These are phyloP conservation scores for Calidris pygmaea DNA, from an alignment of 2,113 vertebrate species.

Conservation along the genomic window DNA sequence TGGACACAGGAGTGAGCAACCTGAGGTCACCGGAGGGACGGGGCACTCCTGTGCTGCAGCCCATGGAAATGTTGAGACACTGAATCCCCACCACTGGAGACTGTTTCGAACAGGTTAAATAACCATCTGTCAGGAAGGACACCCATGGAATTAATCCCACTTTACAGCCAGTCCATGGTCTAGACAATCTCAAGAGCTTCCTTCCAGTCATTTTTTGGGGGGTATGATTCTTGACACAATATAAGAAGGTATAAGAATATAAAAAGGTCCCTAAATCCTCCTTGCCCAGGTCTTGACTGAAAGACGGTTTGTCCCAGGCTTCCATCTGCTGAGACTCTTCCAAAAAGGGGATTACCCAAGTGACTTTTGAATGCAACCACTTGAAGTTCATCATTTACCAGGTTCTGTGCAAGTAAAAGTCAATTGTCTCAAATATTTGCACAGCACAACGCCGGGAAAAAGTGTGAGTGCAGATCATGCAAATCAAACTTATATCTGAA, in stretches of 20 bases:
- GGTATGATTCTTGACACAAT: background rate
- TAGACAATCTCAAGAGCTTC: background rate
- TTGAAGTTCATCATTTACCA: background rate
- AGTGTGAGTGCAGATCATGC: background rate
- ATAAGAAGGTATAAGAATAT: background rate
- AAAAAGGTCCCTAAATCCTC: background rate
- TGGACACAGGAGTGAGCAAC: background rate
- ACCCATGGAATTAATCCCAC: background rate
- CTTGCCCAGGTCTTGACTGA: background rate
- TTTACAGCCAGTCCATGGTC: background rate
- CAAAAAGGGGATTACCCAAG: background rate
- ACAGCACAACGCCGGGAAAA: accelerated
- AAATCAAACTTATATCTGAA: background rate
- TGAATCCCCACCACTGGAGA: background rate
- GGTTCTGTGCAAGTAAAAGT: background rate
- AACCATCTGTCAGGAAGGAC: background rate
- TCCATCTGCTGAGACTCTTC: background rate
- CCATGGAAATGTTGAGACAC: background rate
- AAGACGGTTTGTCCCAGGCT: background rate
- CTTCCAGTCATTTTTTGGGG: background rate
- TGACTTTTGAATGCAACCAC: background rate
- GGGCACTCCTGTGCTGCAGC: accelerated
- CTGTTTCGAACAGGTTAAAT: background rate
- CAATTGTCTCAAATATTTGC: background rate
- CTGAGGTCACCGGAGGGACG: accelerated